A percentile compares a stretch with the other conserved stretches of the same genome.
Conservation (phyloP, 2,888 invertebrate genomes). For the Salticus scenicus region DNA sequence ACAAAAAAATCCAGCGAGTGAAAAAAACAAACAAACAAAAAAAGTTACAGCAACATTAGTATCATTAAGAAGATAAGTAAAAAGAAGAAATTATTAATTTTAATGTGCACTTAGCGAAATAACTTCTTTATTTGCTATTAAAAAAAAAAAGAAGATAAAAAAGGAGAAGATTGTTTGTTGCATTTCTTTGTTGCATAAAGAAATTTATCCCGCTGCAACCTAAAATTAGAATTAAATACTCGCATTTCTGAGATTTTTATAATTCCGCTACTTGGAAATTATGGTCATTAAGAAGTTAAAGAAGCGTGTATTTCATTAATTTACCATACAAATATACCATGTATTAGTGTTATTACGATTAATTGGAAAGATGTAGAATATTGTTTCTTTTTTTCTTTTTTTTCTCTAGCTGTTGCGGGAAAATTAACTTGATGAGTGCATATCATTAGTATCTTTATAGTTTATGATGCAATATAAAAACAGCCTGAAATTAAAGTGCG, state of each 20-base stretch:
- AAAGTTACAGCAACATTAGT: not conserved
- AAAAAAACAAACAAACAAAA: not conserved
- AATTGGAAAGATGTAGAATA: no score
- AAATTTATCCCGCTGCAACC: not conserved
- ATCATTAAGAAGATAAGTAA: not conserved
- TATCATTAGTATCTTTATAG: no score
- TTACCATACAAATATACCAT: not conserved
- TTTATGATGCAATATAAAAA: no score
- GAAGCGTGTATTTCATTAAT: not conserved
- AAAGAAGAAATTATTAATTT: not conserved
- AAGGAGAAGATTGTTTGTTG: not conserved
- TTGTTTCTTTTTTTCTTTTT: no score
- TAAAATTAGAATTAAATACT: not conserved
- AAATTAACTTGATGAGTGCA: no score
- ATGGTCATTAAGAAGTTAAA: not conserved
- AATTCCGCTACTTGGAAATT: not conserved
- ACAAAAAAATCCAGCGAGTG: not conserved
- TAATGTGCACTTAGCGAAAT: constrained; percentile 15
- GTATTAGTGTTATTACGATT: not conserved
- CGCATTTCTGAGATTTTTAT: not conserved
- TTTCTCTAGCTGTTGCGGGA: no score
- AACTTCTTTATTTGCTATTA: not conserved
- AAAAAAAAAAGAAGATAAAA: not conserved
- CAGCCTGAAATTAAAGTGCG: no score
- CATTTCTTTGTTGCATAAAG: not conserved